Percentiles rank a stretch among this genome's conserved stretches.
Conservation (phyloP, 2,888 invertebrate species). For the Phalera bucephala region DNA sequence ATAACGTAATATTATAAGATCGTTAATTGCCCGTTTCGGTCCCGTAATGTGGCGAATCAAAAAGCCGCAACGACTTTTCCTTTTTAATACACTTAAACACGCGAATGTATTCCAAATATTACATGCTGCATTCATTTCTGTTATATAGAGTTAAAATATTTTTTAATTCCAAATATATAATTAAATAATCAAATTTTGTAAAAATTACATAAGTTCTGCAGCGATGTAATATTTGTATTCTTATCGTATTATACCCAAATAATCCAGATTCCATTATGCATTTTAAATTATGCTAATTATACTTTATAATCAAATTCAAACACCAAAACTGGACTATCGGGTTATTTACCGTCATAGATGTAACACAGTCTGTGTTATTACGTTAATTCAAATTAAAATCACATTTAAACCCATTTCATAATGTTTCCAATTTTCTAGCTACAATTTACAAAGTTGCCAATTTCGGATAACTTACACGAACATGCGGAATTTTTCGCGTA, state of each 20-base stretch:
- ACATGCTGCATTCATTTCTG: conserved; percentile 4
- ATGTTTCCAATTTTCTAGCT: background rate
- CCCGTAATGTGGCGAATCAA: conserved; percentile 21
- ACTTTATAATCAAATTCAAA: conserved; percentile 7
- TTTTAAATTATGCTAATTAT: conserved; percentile 7
- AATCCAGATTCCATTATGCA: conserved; percentile 25
- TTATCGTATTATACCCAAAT: conserved; percentile 13
- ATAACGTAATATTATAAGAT: conserved; percentile 15
- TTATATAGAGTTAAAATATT: background rate
- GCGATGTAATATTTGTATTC: background rate
- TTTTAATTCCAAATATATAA: background rate
- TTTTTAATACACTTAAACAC: too few relatives aligned
- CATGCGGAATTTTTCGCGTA: background rate
- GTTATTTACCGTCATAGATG: conserved; percentile 30
- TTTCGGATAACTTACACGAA: background rate
- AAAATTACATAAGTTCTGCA: background rate
- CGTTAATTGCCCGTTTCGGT: conserved; percentile 31
- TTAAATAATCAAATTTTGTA: background rate
- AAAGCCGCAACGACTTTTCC: conserved; percentile 21
- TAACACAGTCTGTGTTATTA: conserved; percentile 26
- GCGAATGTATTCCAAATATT: conserved; percentile 30
- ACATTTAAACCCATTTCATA: conserved; percentile 20
- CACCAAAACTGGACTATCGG: conserved; percentile 33
- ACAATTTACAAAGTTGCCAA: background rate
- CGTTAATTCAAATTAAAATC: conserved; percentile 21